Conservation (phyloP, 2,797 vertebrate species). For the Urocyon cinereoargenteus region DNA sequence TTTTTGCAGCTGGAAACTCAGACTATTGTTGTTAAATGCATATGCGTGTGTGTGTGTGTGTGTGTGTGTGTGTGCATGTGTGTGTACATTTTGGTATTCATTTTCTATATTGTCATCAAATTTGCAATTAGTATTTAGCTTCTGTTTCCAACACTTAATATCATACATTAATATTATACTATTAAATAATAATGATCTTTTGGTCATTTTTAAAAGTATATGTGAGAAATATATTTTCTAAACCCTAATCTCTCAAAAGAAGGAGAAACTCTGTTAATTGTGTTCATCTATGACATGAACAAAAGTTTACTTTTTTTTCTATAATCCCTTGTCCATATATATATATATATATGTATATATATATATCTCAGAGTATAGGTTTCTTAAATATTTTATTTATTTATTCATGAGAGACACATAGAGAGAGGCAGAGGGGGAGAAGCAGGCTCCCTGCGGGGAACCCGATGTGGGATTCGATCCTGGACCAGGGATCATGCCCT, state of each 20-base stretch:
- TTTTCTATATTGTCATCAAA: not conserved
- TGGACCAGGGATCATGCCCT: too few species aligned
- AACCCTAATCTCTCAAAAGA: not conserved
- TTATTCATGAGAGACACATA: too few species aligned
- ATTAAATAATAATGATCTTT: conserved; percentile 11
- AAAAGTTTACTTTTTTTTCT: not conserved
- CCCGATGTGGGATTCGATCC: too few species aligned
- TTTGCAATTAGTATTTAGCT: not conserved
- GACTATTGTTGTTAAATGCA: not conserved
- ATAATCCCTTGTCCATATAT: not conserved
- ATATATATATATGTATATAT: too few species aligned
- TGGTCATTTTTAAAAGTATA: not conserved
- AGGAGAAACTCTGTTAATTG: not conserved
- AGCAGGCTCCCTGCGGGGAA: too few species aligned
- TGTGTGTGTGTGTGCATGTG: not conserved
- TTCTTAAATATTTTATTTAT: too few species aligned
- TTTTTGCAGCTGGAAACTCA: not conserved
- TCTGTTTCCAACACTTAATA: not conserved
- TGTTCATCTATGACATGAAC: not conserved
- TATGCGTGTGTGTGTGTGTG: not conserved
- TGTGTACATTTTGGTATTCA: not conserved
- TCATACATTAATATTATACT: not conserved
- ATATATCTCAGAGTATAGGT: not conserved
- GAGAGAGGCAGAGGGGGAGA: too few species aligned
- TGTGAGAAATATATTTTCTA: not conserved